Base-by-base conservation (phyloP, 2,888 invertebrate species). In the Rotaria macrura region DNA sequence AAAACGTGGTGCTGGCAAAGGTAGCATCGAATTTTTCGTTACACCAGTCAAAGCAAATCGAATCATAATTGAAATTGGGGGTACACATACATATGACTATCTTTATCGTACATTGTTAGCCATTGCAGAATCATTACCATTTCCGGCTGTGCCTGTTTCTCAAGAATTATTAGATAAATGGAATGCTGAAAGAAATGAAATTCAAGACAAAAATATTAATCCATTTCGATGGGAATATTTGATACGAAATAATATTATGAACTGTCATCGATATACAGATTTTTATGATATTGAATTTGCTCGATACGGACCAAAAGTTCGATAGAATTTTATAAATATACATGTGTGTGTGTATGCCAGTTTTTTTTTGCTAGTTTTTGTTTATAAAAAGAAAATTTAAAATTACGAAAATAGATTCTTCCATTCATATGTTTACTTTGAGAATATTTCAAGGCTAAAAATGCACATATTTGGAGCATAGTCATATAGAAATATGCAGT, bases 1-100 rank as follows among this genome's bases (percentile, higher is more conserved):
- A 88, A 92, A 96, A 88, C 95, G 97, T 95, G 98, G 98, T 17
- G 96, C 96, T 87, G 98, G 98, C 25, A 99, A 99, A 92, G 96
- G 95, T 14, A 92, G 94, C 0, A 96, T 99, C 87, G 94, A 97
- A 90, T 95, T 96, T 91, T 99, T 97, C 90, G 95, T 95, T 0
- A 96, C 96, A 1, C 99, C 99, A 0, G 91, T 99, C 6, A 96
- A 94, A 92, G 93, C 94, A 52, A 95, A 95, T 83, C 93, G 98
- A 88, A 93, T 99, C 40, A 95, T 99, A 87, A 87, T 99, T 0
- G 99, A 99, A 93, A 91, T 99, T 84, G 97, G 94, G 47, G 99
- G 99, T 55, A 93, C 93, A 90, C 94, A 95, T 89, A 95, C 96
- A 91, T 97, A 93, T 92, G 92, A 89, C 57, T 91, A 92, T 88